Evolutionary conservation across 2,113 vertebrate species (phyloP), one percentile per base, ranked within the genome.

Genomic region (Myotis brandtii): DNA sequence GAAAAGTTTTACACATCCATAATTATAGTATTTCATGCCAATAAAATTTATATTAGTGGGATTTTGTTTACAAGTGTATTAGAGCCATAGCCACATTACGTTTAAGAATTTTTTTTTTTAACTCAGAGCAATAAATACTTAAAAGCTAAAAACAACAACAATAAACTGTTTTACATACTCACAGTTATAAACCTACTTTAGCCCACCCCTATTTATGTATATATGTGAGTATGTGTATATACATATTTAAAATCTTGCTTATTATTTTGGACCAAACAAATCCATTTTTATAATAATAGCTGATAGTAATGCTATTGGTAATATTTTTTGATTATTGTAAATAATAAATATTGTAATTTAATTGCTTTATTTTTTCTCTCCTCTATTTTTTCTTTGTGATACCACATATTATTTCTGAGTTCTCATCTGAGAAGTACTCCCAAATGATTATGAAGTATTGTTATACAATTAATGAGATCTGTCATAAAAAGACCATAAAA

Each of bases 41-140:
- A 95, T 98, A 94, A 97, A 96, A 95, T 21, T 56, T 95, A 98
- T 97, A 97, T 97, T 97, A 97, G 98, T 97, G 94, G 92, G 96
- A 92, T 32, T 96, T 50, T 52, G 97, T 98, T 98, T 98, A 98
- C 97, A 98, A 91, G 96, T 98, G 46, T 96, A 37, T 97, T 97
- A 89, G 95, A 77, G 93, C 66, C 95, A 96, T 96, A 62, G 88
- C 0, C 81, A 95, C 69, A 85, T 97, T 98, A 97, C 92, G 50
- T 92, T 95, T 40, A 80, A 81, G 96, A 97, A 69, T 91, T 90
- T 96, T 97, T 37, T 37, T 98, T 97, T 37, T 50, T 17, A 97
- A 98, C 62, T 32, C 84, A 96, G 97, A 96, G 98, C 87, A 98
- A 98, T 98, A 98, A 98, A 98, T 0, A 0, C 97, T 88, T 82